phyloP scores from a whole-genome alignment of 1,140 invertebrate species.

The Drosophila fuyamai region DNA sequence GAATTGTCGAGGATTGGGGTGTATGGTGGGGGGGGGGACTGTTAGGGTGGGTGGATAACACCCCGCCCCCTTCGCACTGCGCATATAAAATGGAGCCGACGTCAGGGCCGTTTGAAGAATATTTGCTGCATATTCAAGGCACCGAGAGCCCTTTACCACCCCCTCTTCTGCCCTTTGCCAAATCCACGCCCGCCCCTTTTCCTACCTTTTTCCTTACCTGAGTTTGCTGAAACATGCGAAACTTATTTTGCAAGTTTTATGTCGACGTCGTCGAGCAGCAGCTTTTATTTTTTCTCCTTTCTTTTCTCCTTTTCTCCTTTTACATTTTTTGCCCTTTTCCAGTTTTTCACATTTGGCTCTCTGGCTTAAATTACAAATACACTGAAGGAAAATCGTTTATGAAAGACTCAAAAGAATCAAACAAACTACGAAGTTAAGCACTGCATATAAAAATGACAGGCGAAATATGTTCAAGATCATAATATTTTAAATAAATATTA shows the following conservation, averaged over 20 bases:
- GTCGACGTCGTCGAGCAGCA: conserved; percentile 68
- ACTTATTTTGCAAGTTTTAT: conserved; percentile 83
- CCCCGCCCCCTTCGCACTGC: conserved; percentile 22
- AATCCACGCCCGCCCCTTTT: conserved; percentile 50
- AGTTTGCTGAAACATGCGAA: conserved; percentile 78
- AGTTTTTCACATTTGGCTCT: conserved; percentile 74
- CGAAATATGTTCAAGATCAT: too few relatives aligned
- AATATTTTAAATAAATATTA: too few relatives aligned
- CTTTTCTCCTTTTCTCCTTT: conserved; percentile 48
- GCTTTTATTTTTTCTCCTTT: conserved; percentile 73
- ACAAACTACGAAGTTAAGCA: too few relatives aligned
- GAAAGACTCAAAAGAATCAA: too few relatives aligned
- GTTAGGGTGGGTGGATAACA: conserved; percentile 57
- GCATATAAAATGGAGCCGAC: conserved; percentile 67
- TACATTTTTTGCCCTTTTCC: conserved; percentile 67
- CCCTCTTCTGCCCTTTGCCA: conserved; percentile 29
- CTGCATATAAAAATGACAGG: too few relatives aligned
- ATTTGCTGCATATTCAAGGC: conserved; percentile 80
- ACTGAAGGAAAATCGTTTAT: conserved; percentile 19
- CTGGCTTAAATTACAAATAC: conserved; percentile 69
- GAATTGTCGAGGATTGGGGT: conserved; percentile 8
- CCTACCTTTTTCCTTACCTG: conserved; percentile 50
- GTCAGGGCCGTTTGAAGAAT: conserved; percentile 68
- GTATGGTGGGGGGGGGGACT: not conserved
- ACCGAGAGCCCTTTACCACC: conserved; percentile 16